Evolutionary conservation across 2,888 invertebrate species (phyloP), one percentile per base, ranked within the genome.

Genomic region (Slavum lentiscoides): DNA sequence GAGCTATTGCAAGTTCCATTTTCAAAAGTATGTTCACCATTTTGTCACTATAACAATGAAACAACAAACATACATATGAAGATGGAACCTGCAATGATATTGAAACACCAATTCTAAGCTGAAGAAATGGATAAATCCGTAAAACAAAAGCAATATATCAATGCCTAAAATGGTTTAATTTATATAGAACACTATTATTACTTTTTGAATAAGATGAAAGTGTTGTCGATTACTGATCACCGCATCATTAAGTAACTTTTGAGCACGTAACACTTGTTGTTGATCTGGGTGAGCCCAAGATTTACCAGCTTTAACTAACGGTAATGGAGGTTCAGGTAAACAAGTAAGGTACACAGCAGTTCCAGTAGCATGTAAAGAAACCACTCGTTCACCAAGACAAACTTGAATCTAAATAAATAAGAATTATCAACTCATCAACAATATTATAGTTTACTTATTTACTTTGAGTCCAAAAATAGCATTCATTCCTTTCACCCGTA

Each of bases 401-500:
- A 94, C 89, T 85, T 93, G 92, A 0, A 93, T 91, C 86, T 88
- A 82, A 58, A 69, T 8, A 66, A 72, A 80, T 73, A 59, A 68
- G 5, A 23, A 49, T 53, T 68, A 43, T 53, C 1, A 62, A 43
- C 15, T 43, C 23, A 66, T 15, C 3, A 66, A 80, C 39, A 37
- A 58, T 21, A 62, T 21, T 23, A 17, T 19, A 23, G 1, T 55
- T 58, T 17, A 55, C 17, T 81, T 73, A 88, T 88, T 87, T 83
- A 91, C 89, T 85, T 92, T 92, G 11, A 98, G 88, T 0, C 94
- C 94, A 87, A 97, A 97, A 76, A 97, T 88, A 7, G 96, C 94
- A 88, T 98, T 98, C 91, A 97, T 97, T 11, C 96, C 97, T 87
- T 95, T 95, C 83, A 97, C 93, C 87, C 94, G 92, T 4, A 98